Percentiles rank a stretch among this genome's conserved stretches.
These are phyloP conservation scores for Apaloderma vittatum DNA, from an alignment of 2,113 vertebrate species.

Conservation along the genomic window DNA sequence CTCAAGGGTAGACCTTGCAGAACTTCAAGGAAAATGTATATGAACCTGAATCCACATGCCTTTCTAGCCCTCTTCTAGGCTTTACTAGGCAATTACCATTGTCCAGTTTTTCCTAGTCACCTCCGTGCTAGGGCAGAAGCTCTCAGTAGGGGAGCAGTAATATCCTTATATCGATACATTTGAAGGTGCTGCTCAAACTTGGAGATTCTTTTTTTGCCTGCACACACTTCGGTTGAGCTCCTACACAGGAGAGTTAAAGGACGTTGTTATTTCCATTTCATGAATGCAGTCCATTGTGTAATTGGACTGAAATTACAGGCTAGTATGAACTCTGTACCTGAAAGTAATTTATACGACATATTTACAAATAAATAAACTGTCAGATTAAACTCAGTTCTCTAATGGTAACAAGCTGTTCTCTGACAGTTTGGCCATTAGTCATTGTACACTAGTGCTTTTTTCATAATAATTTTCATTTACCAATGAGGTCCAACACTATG, in stretches of 20 bases:
- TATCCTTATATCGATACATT: not conserved
- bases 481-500: not conserved
- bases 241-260: not conserved
- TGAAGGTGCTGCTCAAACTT: not conserved
- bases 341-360: not conserved
- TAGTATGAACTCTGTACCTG: not conserved
- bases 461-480: not conserved
- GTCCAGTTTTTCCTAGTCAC: not conserved
- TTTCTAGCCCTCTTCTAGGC: not conserved
- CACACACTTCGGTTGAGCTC: not conserved
- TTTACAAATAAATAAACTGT: not conserved
- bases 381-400: not conserved
- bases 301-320: not conserved
- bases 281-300: not conserved
- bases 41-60: not conserved
- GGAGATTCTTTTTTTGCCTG: not conserved
- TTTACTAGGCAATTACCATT: not conserved
- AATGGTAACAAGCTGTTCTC: not conserved
- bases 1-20: not conserved
- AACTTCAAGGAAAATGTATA: not conserved
- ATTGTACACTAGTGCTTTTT: not conserved
- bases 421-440: not conserved
- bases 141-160: not conserved
- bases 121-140: not conserved
- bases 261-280: not conserved